Base-by-base conservation (phyloP, 2,113 vertebrate genomes). In the Labeo rohita region DNA sequence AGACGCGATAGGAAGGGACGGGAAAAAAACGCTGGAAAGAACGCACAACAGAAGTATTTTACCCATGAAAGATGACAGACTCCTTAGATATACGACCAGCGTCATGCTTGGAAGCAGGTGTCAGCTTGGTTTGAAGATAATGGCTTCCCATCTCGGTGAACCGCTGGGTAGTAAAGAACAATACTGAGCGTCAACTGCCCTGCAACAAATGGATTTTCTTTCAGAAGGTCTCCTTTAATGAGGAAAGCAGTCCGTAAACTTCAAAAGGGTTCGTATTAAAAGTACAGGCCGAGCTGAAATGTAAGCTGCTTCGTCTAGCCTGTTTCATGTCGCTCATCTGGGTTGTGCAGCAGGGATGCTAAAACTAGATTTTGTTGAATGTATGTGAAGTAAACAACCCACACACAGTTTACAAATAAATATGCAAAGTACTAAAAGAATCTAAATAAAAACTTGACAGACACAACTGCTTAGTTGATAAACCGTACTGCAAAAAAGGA, bases 101-200 rank as follows among this genome's bases (percentile, higher is more conserved):
- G n/a, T 34, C 54, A 65, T 50, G 83, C 52, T 50, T 49, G 83
- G 72, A 76, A 61, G 56, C 72, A 75, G 70, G 70, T 84, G 83
- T 73, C 70, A 75, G n/a, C 83, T 47, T 74, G n/a, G 54, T 72
- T 65, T 84, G 43, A 84, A 61, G 36, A 61, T 47, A 72, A 65
- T 77, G 47, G 84, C 50, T 66, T 70, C 28, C 80, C 23, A 47
- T 78, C 12, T 66, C 9, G 47, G 8, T 18, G 45, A 85, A 68
- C 47, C 59, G n/a, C 59, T 76, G 80, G 63, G 78, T 80, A 63
- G 15, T 52, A 66, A 36, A 66, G 28, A 82, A 70, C 8, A 68
- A 70, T 13, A 50, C 45, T 49, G 39, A 34, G 9, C 6, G 0
- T 1, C 10, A 79, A 79, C 54, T n/a, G 21, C 10, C 77, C 56